Evolutionary conservation across 2,113 vertebrate genomes (phyloP).

Genomic region (Ceyx margarethae): DNA sequence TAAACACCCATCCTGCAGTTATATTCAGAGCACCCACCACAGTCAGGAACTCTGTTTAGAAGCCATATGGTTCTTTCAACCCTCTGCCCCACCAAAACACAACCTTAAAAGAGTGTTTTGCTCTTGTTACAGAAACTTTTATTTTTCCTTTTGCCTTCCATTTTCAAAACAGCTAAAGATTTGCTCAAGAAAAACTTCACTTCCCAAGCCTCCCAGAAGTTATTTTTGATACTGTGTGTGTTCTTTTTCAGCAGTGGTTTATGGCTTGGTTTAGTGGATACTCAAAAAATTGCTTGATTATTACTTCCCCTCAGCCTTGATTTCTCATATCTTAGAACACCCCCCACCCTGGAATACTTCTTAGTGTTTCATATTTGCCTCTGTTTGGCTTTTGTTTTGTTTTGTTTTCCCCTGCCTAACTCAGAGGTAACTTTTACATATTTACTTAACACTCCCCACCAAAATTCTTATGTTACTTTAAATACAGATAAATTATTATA

Average conservation of each 20-base stretch:
- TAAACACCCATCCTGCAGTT: slow-evolving; percentile 20
- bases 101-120: neutral
- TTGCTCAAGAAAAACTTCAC: neutral
- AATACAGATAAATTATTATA: neutral
- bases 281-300: neutral
- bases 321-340: neutral
- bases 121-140: slow-evolving; percentile 2
- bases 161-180: neutral
- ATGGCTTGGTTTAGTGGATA: neutral
- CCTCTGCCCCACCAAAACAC: neutral
- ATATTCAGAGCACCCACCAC: neutral
- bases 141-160: neutral
- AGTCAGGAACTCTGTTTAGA: slow-evolving; percentile 10
- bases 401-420: neutral
- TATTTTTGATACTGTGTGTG: neutral
- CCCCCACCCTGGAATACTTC: neutral
- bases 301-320: neutral
- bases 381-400: neutral
- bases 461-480: neutral
- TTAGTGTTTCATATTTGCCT: neutral
- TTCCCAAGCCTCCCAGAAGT: slow-evolving; percentile 1
- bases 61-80: neutral
- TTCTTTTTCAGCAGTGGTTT: slow-evolving; percentile 38
- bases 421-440: neutral
- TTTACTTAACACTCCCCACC: neutral